Base-by-base conservation (phyloP, 2,113 vertebrate genomes). In the Rafetus swinhoei region DNA sequence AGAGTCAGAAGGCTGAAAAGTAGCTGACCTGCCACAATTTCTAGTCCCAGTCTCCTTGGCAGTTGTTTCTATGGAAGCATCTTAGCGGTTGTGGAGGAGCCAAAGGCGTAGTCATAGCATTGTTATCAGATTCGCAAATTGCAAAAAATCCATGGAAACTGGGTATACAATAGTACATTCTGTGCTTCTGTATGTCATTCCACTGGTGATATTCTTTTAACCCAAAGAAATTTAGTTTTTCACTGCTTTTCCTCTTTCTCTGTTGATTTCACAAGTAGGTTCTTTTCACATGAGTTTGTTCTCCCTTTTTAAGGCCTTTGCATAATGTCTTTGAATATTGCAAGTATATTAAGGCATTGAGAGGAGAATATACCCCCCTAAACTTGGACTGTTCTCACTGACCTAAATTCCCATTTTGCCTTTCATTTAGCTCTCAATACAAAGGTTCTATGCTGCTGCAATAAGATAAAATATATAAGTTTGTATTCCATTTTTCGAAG, bases 11-110 rank as follows among this genome's bases (percentile, higher is more conserved):
- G 27, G 82, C 90, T 96, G 93, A 94, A 95, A 97, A 86, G 94
- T 92, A 91, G 92, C 93, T 92, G 95, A 91, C 87, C 79, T n/a
- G 65, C 85, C 87, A 89, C 86, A 79, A 94, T 97, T 95, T 92
- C 29, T 92, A 89, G 82, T 96, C 82, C 87, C 92, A 80, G 80
- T 85, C 90, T 95, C 84, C 81, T 90, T 94, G 86, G 74, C 90
- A 94, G 19, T 72, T 9, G 65, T 52, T 80, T 84, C 24, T 94
- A n/a, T 89, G 90, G 92, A 89, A 94, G 74, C 81, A 15, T 90
- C 90, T 77, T 93, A 60, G 82, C 87, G 91, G 81, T 86, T 96
- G 56, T 93, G 93, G 35, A 95, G 89, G 74, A 95, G 82, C 94
- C 92, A 90, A 74, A 87, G 90, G 91, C 15, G 81, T 93, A 86